A percentile compares a stretch with the other conserved stretches of the same genome.
phyloP scores from a whole-genome alignment of 2,888 invertebrate genomes.

The Anthophora plumipes region DNA sequence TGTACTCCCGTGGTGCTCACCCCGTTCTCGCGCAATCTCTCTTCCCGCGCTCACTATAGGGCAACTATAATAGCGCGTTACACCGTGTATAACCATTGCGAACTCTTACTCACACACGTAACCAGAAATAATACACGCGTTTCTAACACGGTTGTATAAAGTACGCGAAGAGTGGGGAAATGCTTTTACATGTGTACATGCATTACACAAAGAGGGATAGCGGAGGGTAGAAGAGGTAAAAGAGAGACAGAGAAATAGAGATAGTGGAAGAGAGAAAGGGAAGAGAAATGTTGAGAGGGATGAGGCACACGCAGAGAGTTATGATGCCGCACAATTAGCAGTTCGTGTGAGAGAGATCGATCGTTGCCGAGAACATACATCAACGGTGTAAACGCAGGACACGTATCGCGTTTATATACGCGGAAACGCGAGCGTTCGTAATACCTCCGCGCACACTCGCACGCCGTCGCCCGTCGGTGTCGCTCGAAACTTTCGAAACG shows the following conservation, averaged over 20 bases:
- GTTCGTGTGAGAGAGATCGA: slow-evolving; percentile 85
- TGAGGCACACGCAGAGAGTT: slow-evolving; percentile 78
- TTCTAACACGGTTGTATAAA: slow-evolving; percentile 52
- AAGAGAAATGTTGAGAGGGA: slow-evolving; percentile 38
- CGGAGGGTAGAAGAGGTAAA: slow-evolving; percentile 1
- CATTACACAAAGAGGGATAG: slow-evolving; percentile 35
- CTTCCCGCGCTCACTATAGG: slow-evolving; percentile 44
- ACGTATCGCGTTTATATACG: slow-evolving; percentile 74
- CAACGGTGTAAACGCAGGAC: slow-evolving; percentile 81
- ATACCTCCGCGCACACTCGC: slow-evolving; percentile 50
- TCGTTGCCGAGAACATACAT: slow-evolving; percentile 83
- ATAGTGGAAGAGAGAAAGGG: slow-evolving; percentile 37
- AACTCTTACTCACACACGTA: slow-evolving; percentile 45
- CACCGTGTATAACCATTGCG: slow-evolving; percentile 36
- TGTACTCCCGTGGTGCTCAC: slow-evolving; percentile 62
- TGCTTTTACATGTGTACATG: slow-evolving; percentile 18
- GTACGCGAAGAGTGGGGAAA: slow-evolving; percentile 54
- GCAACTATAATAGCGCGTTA: slow-evolving; percentile 38
- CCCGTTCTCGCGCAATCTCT: slow-evolving; percentile 34
- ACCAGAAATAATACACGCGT: slow-evolving; percentile 54
- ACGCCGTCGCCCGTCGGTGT: neutral
- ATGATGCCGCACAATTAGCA: slow-evolving; percentile 85
- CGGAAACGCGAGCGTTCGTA: slow-evolving; percentile 57
- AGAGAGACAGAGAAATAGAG: neutral
- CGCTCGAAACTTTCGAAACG: slow-evolving; percentile 13